Percentiles rank a stretch among this genome's conserved stretches.
Evolutionary conservation across 1,140 invertebrate species (phyloP).

Genomic region (Aphelinus atriplicis): DNA sequence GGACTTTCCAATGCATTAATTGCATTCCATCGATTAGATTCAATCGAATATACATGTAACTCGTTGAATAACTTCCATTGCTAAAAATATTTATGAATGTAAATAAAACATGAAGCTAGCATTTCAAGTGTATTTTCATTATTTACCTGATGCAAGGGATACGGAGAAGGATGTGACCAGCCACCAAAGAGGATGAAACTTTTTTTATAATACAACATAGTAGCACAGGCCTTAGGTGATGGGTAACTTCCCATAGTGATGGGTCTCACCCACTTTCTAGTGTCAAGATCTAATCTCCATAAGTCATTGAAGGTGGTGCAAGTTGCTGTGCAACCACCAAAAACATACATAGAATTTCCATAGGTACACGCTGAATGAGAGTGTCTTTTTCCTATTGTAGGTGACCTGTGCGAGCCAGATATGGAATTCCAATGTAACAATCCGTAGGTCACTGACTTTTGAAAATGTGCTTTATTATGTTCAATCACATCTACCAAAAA

Average conservation of each 20-base stretch:
- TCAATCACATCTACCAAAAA: constrained; percentile 74
- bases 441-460: constrained; percentile 75
- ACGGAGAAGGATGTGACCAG: constrained; percentile 93
- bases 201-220: constrained; percentile 87
- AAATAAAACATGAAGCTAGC: constrained; percentile 11
- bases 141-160: constrained; percentile 86
- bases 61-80: constrained; percentile 89
- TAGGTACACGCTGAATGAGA: constrained; percentile 90
- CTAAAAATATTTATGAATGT: constrained; percentile 48
- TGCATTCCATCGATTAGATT: constrained; percentile 84
- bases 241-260: constrained; percentile 90
- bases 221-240: constrained; percentile 94
- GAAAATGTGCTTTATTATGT: constrained; percentile 74
- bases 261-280: constrained; percentile 83
- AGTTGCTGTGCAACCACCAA: constrained; percentile 94
- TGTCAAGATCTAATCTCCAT: constrained; percentile 91
- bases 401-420: constrained; percentile 66
- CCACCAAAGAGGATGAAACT: constrained; percentile 92
- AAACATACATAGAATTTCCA: constrained; percentile 90
- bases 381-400: constrained; percentile 87
- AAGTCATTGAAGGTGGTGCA: constrained; percentile 97
- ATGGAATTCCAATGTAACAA: constrained; percentile 76
- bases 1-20: constrained; percentile 74
- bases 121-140: neutral
- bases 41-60: constrained; percentile 89